phyloP scores from a whole-genome alignment of 1,140 invertebrate species.

The Nephotettix cincticeps region DNA sequence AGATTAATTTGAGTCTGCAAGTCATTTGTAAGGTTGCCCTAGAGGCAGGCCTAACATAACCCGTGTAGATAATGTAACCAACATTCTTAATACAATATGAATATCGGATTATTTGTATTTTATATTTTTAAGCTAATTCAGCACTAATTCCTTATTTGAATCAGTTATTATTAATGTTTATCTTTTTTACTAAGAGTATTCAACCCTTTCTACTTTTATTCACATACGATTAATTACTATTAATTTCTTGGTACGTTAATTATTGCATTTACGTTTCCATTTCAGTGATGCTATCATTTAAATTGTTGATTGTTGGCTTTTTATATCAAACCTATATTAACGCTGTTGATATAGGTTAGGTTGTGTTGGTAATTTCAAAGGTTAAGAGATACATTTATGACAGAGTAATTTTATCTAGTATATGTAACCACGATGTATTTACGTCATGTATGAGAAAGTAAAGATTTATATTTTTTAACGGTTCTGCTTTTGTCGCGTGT shows the following conservation, averaged over 20 bases:
- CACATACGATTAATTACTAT: background rate
- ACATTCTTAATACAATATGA: no score
- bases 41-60: no score
- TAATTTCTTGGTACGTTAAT: background rate
- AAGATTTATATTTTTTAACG: constrained; percentile 4
- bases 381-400: background rate
- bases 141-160: no score
- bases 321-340: background rate
- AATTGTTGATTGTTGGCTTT: background rate
- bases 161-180: no score
- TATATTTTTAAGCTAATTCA: no score
- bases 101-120: no score
- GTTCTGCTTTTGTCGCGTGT: background rate
- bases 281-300: background rate
- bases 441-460: background rate
- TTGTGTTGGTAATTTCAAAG: background rate
- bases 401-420: background rate
- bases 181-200: no score
- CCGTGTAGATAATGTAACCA: no score
- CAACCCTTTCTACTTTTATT: no score
- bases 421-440: background rate
- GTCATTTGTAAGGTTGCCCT: no score
- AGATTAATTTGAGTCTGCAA: no score
- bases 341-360: background rate
- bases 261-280: background rate